These are phyloP conservation scores for Lymantria monacha DNA, from an alignment of 2,888 invertebrate genomes.

Conservation along the genomic window DNA sequence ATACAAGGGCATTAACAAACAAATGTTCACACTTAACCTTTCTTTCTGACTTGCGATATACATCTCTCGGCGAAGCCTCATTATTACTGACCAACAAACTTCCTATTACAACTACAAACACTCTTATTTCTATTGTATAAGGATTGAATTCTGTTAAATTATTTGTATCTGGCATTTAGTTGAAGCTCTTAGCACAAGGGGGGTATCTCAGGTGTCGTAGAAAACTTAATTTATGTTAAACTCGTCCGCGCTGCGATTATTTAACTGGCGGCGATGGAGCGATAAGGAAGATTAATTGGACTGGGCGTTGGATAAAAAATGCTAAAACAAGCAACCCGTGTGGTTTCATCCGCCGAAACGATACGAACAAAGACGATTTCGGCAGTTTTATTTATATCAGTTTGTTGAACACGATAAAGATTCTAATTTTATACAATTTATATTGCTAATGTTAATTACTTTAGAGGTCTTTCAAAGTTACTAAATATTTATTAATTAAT, in stretches of 20 bases:
- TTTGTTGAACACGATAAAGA: slow-evolving; percentile 21
- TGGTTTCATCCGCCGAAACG: slow-evolving; percentile 48
- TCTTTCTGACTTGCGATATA: slow-evolving; percentile 71
- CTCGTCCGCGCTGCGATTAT: slow-evolving; percentile 75
- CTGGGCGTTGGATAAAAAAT: slow-evolving; percentile 57
- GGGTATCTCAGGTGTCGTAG: slow-evolving; percentile 77
- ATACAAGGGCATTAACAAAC: slow-evolving; percentile 78
- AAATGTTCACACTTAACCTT: slow-evolving; percentile 82
- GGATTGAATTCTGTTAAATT: slow-evolving; percentile 29
- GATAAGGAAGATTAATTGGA: slow-evolving; percentile 78
- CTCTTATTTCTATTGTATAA: slow-evolving; percentile 21
- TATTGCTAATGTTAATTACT: slow-evolving; percentile 23
- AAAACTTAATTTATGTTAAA: slow-evolving; percentile 82
- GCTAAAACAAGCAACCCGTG: slow-evolving; percentile 64
- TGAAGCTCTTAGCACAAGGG: slow-evolving; percentile 60
- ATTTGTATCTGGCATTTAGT: slow-evolving; percentile 14
- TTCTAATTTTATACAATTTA: slow-evolving; percentile 24
- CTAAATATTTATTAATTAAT: too few relatives aligned
- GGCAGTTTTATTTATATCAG: slow-evolving; percentile 36
- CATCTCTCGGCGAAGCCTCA: slow-evolving; percentile 74
- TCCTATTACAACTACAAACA: slow-evolving; percentile 11
- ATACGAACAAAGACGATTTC: slow-evolving; percentile 36
- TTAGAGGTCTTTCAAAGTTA: slow-evolving; percentile 8
- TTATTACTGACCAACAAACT: slow-evolving; percentile 56
- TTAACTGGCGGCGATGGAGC: slow-evolving; percentile 69